These are phyloP conservation scores for Taphrorychus bicolor DNA, from an alignment of 2,888 invertebrate species.

Conservation along the genomic window DNA sequence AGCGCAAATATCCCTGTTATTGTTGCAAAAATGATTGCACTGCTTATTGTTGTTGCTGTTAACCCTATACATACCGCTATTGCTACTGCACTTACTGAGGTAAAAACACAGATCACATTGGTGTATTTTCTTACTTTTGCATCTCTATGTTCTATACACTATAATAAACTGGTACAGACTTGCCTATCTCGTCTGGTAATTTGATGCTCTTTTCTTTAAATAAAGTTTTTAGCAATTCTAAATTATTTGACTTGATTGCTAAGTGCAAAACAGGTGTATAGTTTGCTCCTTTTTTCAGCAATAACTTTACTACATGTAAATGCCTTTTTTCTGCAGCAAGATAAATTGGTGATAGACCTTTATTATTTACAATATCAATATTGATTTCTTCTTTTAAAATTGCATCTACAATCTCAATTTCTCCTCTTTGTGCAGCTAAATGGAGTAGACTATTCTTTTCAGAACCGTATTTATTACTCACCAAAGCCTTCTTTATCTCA, in stretches of 20 bases:
- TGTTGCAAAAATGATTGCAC: slow-evolving; percentile 5
- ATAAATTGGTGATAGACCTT: not conserved
- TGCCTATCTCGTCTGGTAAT: not conserved
- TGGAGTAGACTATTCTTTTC: not conserved
- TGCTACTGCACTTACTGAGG: not conserved
- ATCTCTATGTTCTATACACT: not conserved
- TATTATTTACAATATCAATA: not conserved
- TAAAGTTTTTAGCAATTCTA: not conserved
- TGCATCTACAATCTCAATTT: slow-evolving; percentile 3
- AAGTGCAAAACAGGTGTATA: slow-evolving; percentile 5
- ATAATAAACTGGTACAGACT: not conserved
- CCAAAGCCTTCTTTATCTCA: not conserved
- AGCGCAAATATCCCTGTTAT: slow-evolving; percentile 3
- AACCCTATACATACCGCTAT: not conserved
- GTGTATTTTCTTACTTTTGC: not conserved
- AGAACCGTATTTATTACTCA: not conserved
- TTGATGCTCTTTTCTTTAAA: not conserved
- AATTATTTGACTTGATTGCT: not conserved
- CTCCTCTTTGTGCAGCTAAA: not conserved
- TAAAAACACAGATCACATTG: not conserved
- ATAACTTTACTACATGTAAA: slow-evolving; percentile 3
- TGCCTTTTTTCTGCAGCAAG: slow-evolving; percentile 1
- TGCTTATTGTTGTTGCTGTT: slow-evolving; percentile 1
- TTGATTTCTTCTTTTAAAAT: slow-evolving; percentile 2
- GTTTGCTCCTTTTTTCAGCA: slow-evolving; percentile 2